Base-by-base conservation (phyloP, 2,888 invertebrate species). In the Drosophila macrospina region DNA sequence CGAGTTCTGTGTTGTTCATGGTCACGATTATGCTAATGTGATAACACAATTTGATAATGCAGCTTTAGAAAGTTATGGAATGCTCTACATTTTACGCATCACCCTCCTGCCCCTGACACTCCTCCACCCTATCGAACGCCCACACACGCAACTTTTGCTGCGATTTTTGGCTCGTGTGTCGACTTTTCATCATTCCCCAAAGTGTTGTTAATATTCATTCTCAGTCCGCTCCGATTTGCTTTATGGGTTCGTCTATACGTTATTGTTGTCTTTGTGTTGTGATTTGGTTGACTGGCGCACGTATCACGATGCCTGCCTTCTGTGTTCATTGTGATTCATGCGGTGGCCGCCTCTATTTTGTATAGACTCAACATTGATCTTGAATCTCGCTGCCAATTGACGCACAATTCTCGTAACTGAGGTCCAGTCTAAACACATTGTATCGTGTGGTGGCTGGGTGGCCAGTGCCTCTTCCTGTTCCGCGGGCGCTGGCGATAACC, bases 21-120 rank as follows among this genome's bases (percentile, higher is more conserved):
- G 70, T 87, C 83, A 73, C 80, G 73, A 75, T 69, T 86, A 86
- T 86, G 89, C 47, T 82, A 89, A 89, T 89, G 7, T 50, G 64
- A 74, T 85, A 71, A 68, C 45, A 63, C 32, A 66, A 59, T 66
- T 62, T 78, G 80, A 87, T 89, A 80, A 87, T 63, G 50, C 60
- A 16, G 47, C 34, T 65, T 77, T 85, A 86, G 85, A 86, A 86
- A 86, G 85, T 65, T 82, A 85, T 85, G 47, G 79, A 74, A 72
- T 83, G 88, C 69, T 85, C 89, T 55, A 88, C 75, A 80, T 88
- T 86, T 83, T 26, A 55, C 70, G 65, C 15, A 60, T 5, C 26
- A 34, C 51, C 8, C 13, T 0, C 13, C 26, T 15, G 30, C 16
- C 11, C 37, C 30, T 41, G 42, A 48, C 48, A 16, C 34, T n/a